phyloP scores from a whole-genome alignment of 2,113 vertebrate genomes.

The Pyxicephalus adspersus region DNA sequence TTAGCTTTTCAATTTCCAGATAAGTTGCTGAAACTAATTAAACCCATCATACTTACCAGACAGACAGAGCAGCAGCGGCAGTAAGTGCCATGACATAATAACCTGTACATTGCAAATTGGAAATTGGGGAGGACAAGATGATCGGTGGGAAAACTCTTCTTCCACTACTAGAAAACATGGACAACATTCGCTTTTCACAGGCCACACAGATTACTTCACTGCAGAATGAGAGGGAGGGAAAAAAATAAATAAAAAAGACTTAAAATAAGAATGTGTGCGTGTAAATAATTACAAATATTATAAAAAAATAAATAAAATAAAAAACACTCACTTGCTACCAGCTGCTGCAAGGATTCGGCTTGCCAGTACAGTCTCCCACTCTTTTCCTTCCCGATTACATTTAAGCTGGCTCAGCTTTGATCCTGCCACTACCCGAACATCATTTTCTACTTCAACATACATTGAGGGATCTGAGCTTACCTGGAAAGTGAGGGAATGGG shows the following conservation, averaged over 20 bases:
- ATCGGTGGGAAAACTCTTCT: conserved; percentile 92
- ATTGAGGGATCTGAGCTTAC: conserved; percentile 88
- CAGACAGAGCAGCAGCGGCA: conserved; percentile 84
- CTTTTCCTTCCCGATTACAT: conserved; percentile 87
- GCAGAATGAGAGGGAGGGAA: conserved; percentile 1
- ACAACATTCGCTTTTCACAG: conserved; percentile 89
- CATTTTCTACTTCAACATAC: conserved; percentile 95
- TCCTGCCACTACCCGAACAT: conserved; percentile 81
- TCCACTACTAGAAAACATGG: conserved; percentile 90
- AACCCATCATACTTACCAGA: conserved; percentile 80
- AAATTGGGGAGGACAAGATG: conserved; percentile 83
- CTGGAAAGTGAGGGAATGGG: conserved; percentile 63
- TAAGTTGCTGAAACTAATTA: too few species aligned
- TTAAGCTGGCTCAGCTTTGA: conserved; percentile 89
- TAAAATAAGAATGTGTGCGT: too few species aligned
- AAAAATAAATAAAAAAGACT: neutral
- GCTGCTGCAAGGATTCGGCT: conserved; percentile 86
- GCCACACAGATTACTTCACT: conserved; percentile 90
- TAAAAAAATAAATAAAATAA: neutral
- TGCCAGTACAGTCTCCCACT: conserved; percentile 90
- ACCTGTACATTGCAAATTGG: conserved; percentile 88
- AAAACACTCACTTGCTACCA: conserved; percentile 84
- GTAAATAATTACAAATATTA: too few species aligned
- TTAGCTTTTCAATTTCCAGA: too few species aligned
- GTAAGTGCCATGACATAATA: conserved; percentile 92